Percentiles rank a stretch among this genome's conserved stretches.
These are phyloP conservation scores for Balaeniceps rex DNA, from an alignment of 2,113 vertebrate species.

Conservation along the genomic window DNA sequence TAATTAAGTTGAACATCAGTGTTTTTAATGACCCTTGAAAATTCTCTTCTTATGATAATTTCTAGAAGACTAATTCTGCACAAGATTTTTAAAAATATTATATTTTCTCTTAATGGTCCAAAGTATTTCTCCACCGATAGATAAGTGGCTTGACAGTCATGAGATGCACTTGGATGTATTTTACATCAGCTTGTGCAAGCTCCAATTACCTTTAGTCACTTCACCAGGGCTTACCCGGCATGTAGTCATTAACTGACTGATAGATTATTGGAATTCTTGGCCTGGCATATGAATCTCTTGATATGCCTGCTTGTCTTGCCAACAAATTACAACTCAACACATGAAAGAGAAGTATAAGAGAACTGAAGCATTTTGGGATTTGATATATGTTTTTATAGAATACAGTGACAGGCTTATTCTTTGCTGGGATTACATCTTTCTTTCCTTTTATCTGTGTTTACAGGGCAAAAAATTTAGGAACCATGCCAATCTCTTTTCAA, in stretches of 20 bases:
- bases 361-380: background rate
- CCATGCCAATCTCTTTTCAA: background rate
- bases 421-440: background rate
- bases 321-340: background rate
- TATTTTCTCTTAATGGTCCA: background rate
- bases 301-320: background rate
- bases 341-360: background rate
- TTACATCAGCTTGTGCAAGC: background rate
- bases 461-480: background rate
- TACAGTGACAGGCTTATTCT: background rate
- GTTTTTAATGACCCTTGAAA: background rate
- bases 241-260: background rate
- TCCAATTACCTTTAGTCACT: conserved; percentile 37
- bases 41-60: background rate
- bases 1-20: background rate
- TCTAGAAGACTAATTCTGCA: background rate
- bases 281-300: background rate
- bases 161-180: background rate
- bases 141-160: background rate
- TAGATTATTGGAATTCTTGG: conserved; percentile 21
- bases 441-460: background rate
- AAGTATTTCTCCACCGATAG: background rate
- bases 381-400: background rate
- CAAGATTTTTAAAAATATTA: background rate
- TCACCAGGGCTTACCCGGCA: conserved; percentile 4